These are phyloP conservation scores for Scaptomyza hsui DNA, from an alignment of 1,140 invertebrate genomes.

Conservation along the genomic window DNA sequence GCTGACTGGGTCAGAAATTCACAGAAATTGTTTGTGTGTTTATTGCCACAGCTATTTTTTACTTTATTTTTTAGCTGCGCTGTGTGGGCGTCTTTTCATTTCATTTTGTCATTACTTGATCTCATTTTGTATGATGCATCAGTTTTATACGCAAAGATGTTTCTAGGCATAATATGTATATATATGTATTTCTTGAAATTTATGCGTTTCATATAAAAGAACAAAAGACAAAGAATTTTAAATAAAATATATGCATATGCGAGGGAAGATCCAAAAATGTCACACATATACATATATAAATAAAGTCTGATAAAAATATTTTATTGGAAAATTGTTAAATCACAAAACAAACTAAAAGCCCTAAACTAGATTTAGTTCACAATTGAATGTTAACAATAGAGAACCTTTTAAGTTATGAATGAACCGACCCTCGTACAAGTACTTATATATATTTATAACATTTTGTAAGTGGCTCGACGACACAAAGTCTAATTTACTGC, in stretches of 20 bases:
- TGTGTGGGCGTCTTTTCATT: constrained; percentile 10
- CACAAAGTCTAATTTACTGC: constrained; percentile 60
- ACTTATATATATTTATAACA: constrained; percentile 35
- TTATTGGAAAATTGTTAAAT: no score
- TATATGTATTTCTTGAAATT: constrained; percentile 27
- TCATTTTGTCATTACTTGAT: constrained; percentile 22
- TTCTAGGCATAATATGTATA: constrained; percentile 3
- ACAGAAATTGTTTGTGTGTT: constrained; percentile 8
- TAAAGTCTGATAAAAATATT: no score
- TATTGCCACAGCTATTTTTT: background rate
- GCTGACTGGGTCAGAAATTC: constrained; percentile 20
- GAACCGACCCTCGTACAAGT: constrained; percentile 11
- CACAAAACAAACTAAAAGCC: background rate
- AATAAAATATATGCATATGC: constrained; percentile 15
- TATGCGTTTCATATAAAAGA: constrained; percentile 29
- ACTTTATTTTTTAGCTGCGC: background rate
- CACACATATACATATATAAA: background rate
- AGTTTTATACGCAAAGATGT: constrained; percentile 11
- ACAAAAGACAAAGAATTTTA: constrained; percentile 16
- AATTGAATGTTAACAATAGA: no score
- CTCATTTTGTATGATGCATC: constrained; percentile 29
- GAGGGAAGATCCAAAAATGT: constrained; percentile 1
- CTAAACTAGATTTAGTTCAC: background rate
- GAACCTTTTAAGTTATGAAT: background rate
- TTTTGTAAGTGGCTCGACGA: constrained; percentile 48